These are phyloP conservation scores for Oryzias celebensis DNA, from an alignment of 2,113 vertebrate genomes.

Conservation along the genomic window DNA sequence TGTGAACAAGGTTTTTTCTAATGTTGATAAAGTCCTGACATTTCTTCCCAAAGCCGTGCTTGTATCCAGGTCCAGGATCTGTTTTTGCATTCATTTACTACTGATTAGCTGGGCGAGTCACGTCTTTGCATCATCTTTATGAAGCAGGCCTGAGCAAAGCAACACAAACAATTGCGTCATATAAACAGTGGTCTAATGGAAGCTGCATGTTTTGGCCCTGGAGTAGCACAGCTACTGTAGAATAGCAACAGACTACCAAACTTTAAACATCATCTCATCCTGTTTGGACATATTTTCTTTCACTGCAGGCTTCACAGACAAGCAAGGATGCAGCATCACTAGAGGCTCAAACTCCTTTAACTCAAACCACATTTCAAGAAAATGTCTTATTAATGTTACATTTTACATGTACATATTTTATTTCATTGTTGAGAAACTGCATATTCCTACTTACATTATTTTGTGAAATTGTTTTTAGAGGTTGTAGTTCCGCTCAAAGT, in stretches of 20 bases:
- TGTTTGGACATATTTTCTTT: background rate
- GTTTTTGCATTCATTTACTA: conserved; percentile 11
- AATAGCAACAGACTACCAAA: conserved; percentile 3
- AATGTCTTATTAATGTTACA: no score
- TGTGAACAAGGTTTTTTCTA: background rate
- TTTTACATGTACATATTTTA: no score
- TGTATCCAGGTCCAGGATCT: conserved; percentile 14
- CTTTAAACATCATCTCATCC: background rate
- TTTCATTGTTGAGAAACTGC: no score
- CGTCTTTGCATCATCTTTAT: conserved; percentile 23
- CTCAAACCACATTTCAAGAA: no score
- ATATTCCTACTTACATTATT: no score
- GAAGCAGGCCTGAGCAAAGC: conserved; percentile 9
- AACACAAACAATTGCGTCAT: conserved; percentile 12
- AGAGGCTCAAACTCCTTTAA: no score
- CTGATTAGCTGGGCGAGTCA: conserved; percentile 16
- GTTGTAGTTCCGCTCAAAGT: no score
- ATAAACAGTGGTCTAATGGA: conserved; percentile 18
- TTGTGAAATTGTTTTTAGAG: no score
- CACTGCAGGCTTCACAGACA: background rate
- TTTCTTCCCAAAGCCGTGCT: conserved; percentile 5
- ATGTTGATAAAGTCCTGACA: background rate
- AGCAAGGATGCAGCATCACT: no score
- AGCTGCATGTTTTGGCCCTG: conserved; percentile 20
- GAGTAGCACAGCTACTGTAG: conserved; percentile 38